Base-by-base conservation (phyloP, 2,113 vertebrate species). In the Muntiacus muntjak region DNA sequence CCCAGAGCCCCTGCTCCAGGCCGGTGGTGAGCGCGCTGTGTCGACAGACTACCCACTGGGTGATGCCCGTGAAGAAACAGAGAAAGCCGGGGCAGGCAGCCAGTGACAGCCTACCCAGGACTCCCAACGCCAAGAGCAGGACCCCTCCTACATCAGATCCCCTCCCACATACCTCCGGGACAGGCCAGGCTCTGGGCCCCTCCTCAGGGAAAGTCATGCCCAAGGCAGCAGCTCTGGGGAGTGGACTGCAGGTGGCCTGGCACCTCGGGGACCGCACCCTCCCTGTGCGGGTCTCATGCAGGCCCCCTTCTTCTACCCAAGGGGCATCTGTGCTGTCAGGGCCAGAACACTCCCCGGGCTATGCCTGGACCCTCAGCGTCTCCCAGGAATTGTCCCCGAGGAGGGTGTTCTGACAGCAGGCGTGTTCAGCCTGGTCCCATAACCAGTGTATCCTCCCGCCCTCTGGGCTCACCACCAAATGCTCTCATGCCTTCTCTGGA, bases 1-100 rank as follows among this genome's bases (percentile, higher is more conserved):
- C 6, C n/a, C 54, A 2, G 13, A 28, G 57, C 5, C 76, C 45
- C 64, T 95, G 43, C 21, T 43, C 45, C 26, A 33, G 36, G 36
- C 25, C 26, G 28, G 40, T 1, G 1, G 47, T 4, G 8, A 55
- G n/a, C 3, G 0, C 12, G 4, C 30, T 17, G 2, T 40, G 60
- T 43, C 12, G 1, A 47, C 28, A 85, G 88, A 54, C 1, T 3
- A 30, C 26, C 36, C 54, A 11, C 25, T 3, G 40, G 47, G 26
- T 33, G 62, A 78, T 47, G 47, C 36, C 43, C 28, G 7, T 5
- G 14, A 79, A 85, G 67, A 82, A 14, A 19, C 36, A 55, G 26
- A 60, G 47, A 92, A 30, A 83, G 81, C 3, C 26, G 60, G 62
- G 23, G 57, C 45, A 76, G 25, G 5, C 6, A 52, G 7, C 13